A percentile compares a stretch with the other conserved stretches of the same genome.
phyloP scores from a whole-genome alignment of 2,113 vertebrate genomes.

The Hippolais icterina region DNA sequence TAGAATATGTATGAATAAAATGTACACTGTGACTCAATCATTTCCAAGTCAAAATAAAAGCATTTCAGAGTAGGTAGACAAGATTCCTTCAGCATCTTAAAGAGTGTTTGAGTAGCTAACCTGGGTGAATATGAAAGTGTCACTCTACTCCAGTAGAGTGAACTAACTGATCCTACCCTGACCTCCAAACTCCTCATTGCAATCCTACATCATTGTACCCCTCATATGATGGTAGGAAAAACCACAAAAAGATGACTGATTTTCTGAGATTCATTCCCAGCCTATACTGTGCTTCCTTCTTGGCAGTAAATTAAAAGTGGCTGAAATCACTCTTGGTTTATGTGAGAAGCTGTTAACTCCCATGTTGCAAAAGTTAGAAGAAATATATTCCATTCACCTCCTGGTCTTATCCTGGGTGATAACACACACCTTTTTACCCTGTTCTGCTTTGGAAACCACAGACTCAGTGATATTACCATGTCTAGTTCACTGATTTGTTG shows the following conservation, averaged over 20 bases:
- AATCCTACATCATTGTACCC: background rate
- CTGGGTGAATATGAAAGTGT: background rate
- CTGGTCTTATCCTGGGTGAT: background rate
- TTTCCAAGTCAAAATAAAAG: background rate
- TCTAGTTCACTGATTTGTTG: background rate
- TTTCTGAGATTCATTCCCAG: background rate
- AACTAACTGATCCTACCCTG: background rate
- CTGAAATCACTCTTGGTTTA: background rate
- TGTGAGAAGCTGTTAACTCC: background rate
- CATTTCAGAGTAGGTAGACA: background rate
- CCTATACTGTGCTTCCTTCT: background rate
- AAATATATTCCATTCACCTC: background rate
- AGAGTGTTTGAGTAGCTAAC: background rate
- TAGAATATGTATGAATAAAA: background rate
- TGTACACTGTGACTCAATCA: background rate
- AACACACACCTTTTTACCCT: background rate
- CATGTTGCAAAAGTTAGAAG: background rate
- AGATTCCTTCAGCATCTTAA: background rate
- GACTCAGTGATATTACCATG: background rate
- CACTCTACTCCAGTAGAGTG: too few relatives aligned
- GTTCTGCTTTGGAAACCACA: background rate
- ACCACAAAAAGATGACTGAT: background rate
- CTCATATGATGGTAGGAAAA: background rate
- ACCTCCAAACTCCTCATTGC: background rate
- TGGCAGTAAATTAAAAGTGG: background rate